A percentile compares a stretch with the other conserved stretches of the same genome.
Conservation (phyloP, 2,888 invertebrate species). For the Tenthredo notha region DNA sequence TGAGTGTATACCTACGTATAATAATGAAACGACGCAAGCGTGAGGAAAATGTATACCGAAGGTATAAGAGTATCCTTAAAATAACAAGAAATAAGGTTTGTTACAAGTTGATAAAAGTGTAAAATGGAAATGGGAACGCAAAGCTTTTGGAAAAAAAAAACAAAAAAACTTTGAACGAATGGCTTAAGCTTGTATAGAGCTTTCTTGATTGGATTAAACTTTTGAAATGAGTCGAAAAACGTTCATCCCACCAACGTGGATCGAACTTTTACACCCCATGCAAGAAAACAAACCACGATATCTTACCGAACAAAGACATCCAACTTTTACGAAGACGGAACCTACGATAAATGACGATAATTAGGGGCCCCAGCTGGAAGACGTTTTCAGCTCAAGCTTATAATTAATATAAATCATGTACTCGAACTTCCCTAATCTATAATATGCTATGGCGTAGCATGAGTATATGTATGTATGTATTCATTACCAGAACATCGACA, state of each 20-base stretch:
- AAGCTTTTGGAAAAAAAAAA: background rate
- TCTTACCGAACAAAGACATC: background rate
- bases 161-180: background rate
- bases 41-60: background rate
- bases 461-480: too few species aligned
- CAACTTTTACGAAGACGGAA: background rate
- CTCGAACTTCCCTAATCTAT: too few species aligned
- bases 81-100: background rate
- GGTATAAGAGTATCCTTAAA: background rate
- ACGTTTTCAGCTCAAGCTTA: background rate
- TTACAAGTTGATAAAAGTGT: background rate
- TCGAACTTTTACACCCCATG: background rate
- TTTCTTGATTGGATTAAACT: background rate
- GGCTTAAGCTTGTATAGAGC: background rate
- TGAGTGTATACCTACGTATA: background rate
- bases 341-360: background rate
- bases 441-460: too few species aligned
- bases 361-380: background rate
- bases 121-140: background rate
- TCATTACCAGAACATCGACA: too few species aligned
- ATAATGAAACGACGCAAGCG: constrained; percentile 10
- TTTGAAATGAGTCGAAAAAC: constrained; percentile 4
- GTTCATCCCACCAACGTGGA: background rate
- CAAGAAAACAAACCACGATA: background rate
- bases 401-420: too few species aligned